phyloP scores from a whole-genome alignment of 2,797 vertebrate genomes.

The Darevskia mixta region DNA sequence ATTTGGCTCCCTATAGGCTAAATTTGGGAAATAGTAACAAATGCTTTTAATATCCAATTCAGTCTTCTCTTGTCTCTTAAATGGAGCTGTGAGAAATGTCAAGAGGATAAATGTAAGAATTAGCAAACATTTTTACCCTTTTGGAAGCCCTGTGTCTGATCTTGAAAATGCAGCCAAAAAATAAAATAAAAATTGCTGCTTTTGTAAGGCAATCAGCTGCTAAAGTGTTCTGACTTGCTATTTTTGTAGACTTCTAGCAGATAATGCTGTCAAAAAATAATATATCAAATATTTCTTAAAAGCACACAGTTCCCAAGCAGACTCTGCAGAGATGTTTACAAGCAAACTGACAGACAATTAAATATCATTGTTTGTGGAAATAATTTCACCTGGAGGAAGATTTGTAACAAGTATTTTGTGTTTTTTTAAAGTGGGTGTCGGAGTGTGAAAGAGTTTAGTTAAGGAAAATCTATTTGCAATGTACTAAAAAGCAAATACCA shows the following conservation, averaged over 20 bases:
- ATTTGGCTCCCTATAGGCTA: background rate
- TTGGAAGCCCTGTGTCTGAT: background rate
- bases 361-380: slow-evolving; percentile 20
- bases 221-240: background rate
- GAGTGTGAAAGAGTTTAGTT: background rate
- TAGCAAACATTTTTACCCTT: slow-evolving; percentile 25
- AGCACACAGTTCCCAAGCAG: background rate
- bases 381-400: background rate
- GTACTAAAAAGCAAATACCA: background rate
- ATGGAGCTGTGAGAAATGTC: background rate
- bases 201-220: slow-evolving; percentile 3
- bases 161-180: background rate
- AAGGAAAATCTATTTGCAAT: slow-evolving; percentile 19
- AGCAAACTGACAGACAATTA: slow-evolving; percentile 10
- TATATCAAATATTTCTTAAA: background rate
- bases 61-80: slow-evolving; percentile 24
- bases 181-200: background rate
- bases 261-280: slow-evolving; percentile 7
- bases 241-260: background rate
- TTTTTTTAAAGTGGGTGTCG: background rate
- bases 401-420: background rate
- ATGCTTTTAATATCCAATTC: background rate
- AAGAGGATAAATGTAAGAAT: background rate
- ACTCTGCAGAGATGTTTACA: background rate
- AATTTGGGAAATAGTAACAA: slow-evolving; percentile 5